Base-by-base conservation (phyloP, 2,888 invertebrate species). In the Drosophila yooni region DNA sequence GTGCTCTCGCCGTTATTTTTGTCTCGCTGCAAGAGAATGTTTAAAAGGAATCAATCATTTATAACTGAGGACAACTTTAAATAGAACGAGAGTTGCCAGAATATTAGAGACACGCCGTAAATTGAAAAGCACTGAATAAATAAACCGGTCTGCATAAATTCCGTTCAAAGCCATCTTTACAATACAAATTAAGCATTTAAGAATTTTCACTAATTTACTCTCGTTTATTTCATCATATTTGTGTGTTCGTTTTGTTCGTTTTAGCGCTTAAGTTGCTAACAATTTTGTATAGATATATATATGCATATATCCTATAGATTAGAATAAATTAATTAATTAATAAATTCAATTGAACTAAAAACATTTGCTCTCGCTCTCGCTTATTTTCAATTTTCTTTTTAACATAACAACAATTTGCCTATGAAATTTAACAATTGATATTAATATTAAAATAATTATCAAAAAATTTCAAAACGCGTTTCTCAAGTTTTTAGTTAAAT, bases 261-360 rank as follows among this genome's bases (percentile, higher is more conserved):
- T 65, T 74, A 74, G 77, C 63, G 68, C 81, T 80, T 81, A 81
- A 62, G 43, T 59, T 58, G 56, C 77, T 83, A 82, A 82, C 80
- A 78, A 68, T 71, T 86, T 58, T 51, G 48, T 64, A 66, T 61
- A 66, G 64, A 74, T 56, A 62, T 33, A 68, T 63, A 68, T 63
- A 56, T 51, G 63, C 79, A 29, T 40, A 43, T 57, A 88, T 76
- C 80, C 21, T 46, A 43, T 53, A 60, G 66, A 75, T 77, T 70
- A 76, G 50, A 70, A 77, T 83, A 76, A 82, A 76, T 89, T 80
- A 79, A 71, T 82, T 83, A 82, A 70, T 83, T 82, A 81, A 77
- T 82, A 86, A 88, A 88, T 91, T 91, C 88, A 91, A 91, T 91
- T 90, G 79, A 91, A 90, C 91, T 91, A 91, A 91, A 91, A 90